These are phyloP conservation scores for Podargus strigoides DNA, from an alignment of 2,797 vertebrate species.

Conservation along the genomic window DNA sequence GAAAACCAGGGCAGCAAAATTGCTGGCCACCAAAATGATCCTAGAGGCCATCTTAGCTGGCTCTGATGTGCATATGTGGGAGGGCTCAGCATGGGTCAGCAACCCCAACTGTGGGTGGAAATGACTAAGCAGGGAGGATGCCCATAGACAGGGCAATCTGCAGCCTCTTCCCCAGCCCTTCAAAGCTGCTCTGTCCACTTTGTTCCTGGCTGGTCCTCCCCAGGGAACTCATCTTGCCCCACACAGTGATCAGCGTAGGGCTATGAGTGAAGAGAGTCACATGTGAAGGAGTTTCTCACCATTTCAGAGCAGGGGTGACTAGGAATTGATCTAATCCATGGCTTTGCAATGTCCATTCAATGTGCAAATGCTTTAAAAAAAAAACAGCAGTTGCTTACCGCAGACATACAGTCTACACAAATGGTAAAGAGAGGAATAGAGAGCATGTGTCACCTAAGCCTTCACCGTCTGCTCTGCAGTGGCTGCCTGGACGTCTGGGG, in stretches of 20 bases:
- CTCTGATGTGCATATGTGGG: fast-evolving
- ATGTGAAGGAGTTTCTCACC: background rate
- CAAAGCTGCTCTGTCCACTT: background rate
- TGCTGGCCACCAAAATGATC: background rate
- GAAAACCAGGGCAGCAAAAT: background rate
- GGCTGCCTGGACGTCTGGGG: background rate
- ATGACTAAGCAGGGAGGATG: background rate
- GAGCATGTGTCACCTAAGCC: fast-evolving
- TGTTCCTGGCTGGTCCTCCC: background rate
- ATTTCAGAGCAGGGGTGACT: background rate
- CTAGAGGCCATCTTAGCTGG: background rate
- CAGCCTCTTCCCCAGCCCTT: background rate
- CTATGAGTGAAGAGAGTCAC: background rate
- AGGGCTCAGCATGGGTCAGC: background rate
- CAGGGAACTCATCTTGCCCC: background rate
- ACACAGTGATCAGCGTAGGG: fast-evolving
- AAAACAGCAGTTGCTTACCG: background rate
- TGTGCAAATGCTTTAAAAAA: background rate
- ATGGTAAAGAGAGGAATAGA: background rate
- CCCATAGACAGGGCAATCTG: background rate
- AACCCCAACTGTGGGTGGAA: background rate
- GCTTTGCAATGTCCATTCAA: background rate
- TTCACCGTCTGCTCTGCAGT: fast-evolving
- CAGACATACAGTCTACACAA: background rate
- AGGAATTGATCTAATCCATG: background rate